phyloP scores from a whole-genome alignment of 2,888 invertebrate species.

The Sclerodermus sp. region DNA sequence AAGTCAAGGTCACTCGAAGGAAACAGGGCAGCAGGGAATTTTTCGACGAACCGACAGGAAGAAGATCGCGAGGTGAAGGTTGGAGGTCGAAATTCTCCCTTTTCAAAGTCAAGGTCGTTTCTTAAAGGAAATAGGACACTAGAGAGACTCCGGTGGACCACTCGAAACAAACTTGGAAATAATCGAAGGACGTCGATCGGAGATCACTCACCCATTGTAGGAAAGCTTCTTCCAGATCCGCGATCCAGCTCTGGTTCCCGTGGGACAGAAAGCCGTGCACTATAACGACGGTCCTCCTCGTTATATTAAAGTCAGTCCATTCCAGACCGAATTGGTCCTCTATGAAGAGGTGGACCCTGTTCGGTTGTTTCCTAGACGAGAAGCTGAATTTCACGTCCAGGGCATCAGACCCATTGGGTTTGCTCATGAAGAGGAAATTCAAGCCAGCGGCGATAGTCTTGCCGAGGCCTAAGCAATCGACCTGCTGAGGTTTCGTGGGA shows the following conservation, averaged over 20 bases:
- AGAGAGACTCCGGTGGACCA: too few species aligned
- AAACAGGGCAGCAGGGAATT: too few species aligned
- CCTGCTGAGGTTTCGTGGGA: conserved; percentile 2
- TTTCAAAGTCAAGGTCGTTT: too few species aligned
- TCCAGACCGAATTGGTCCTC: conserved; percentile 62
- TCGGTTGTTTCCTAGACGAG: conserved; percentile 55
- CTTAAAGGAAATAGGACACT: too few species aligned
- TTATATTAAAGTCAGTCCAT: conserved; percentile 63
- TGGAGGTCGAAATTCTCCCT: too few species aligned
- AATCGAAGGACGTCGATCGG: too few species aligned
- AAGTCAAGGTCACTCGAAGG: too few species aligned
- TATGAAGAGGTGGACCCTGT: conserved; percentile 57
- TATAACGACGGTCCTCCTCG: conserved; percentile 63
- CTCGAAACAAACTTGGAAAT: too few species aligned
- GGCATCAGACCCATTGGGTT: conserved; percentile 55
- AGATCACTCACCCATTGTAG: conserved; percentile 63
- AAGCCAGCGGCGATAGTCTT: conserved; percentile 47
- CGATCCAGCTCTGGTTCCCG: conserved; percentile 65
- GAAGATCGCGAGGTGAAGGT: too few species aligned
- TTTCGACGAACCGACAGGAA: too few species aligned
- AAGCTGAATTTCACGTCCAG: conserved; percentile 62
- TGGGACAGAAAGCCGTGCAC: conserved; percentile 68
- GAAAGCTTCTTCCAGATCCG: conserved; percentile 63
- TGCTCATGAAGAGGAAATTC: conserved; percentile 59
- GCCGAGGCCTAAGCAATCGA: conserved; percentile 64